Base-by-base conservation (phyloP, 1,140 invertebrate species). In the Calephelis virginiensis region DNA sequence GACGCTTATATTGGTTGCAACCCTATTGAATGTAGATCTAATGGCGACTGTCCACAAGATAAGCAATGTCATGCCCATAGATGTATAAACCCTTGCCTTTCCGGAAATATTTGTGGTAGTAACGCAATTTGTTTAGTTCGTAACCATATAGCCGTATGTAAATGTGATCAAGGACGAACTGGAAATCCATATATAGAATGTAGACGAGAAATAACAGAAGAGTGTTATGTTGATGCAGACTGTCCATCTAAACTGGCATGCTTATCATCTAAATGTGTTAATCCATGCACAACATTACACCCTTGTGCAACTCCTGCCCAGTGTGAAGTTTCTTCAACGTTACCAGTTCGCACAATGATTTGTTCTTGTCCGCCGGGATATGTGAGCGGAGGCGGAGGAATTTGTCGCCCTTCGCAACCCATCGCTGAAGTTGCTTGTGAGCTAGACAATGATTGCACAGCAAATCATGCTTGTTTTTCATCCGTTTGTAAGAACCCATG, bases 321-420 rank as follows among this genome's bases (percentile, higher is more conserved):
- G 50, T 98, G 97, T 82, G 93, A 95, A 85, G 96, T 97, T 0
- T 93, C 96, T 17, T 93, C 95, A 10, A 96, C 96, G 2, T 83
- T 95, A 14, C 97, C 97, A 0, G 95, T 98, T 1, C 92, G 96
- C 56, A 97, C 97, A 0, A 97, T 98, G 96, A 93, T 97, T 10
- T 98, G 97, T 76, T 93, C 95, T 0, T 98, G 97, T 78, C 96
- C 97, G 14, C 94, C 94, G 67, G 96, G 97, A n/a, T 97, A 97
- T 74, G 94, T 97, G 0, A 97, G 95, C 82, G 95, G 94, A 73
- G 96, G 96, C 64, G 97, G 94, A 74, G 96, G 96, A 61, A 94
- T 94, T 49, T 97, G 96, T 80, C 93, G 94, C 67, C 93, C 96
- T 1, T 94, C 94, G 1, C 93, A 92, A 46, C 93, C 95, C 0